Evolutionary conservation across 2,888 invertebrate species (phyloP).

Genomic region (Plutella xylostella): DNA sequence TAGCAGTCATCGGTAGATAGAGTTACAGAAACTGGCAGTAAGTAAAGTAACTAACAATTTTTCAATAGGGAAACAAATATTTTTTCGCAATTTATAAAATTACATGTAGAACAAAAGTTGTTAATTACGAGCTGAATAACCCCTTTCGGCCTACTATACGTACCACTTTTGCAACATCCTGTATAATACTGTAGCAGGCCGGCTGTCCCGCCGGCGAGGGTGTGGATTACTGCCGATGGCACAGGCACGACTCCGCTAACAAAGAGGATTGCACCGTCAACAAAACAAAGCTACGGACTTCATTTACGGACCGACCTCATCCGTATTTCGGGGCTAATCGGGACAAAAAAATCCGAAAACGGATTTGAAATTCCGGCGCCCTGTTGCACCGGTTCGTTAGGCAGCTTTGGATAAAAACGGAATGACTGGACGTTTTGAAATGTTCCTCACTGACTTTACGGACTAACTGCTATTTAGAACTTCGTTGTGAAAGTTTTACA

Average conservation of each 20-base stretch:
- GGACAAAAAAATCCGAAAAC: constrained; percentile 2
- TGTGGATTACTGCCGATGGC: constrained; percentile 39
- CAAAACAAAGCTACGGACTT: neutral
- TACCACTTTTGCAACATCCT: no score
- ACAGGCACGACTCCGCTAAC: constrained; percentile 23
- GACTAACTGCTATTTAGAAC: neutral
- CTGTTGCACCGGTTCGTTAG: constrained; percentile 2
- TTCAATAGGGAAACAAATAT: no score
- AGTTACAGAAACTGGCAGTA: no score
- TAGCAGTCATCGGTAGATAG: no score
- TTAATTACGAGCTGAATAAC: no score
- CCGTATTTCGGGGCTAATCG: neutral
- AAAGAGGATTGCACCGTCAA: constrained; percentile 24
- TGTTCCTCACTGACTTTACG: neutral
- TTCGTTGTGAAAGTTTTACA: neutral
- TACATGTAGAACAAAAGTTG: no score
- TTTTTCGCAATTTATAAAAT: no score
- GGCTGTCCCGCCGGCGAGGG: no score
- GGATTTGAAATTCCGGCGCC: neutral
- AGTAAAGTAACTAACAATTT: no score
- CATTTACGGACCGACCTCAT: neutral
- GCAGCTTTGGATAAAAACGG: neutral
- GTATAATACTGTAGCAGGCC: no score
- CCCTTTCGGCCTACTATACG: no score
- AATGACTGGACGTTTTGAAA: neutral